phyloP scores from a whole-genome alignment of 2,888 invertebrate genomes.

The Tenthredo mesomela region DNA sequence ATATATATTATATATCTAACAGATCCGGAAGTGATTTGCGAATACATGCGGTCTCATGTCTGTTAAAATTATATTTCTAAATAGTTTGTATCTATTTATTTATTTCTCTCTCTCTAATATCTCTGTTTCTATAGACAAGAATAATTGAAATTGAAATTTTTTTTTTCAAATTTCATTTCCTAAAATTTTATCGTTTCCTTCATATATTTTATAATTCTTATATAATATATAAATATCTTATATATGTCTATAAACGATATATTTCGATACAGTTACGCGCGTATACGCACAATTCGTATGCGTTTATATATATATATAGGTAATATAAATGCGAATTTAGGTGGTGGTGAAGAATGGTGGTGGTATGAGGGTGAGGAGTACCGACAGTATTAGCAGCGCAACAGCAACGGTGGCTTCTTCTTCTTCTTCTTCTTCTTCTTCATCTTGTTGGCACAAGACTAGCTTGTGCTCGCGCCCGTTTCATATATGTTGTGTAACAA shows the following conservation, averaged over 20 bases:
- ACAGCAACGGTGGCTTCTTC: not conserved
- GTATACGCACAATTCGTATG: too few species aligned
- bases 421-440: too few species aligned
- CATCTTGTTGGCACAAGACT: not conserved
- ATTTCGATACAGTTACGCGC: too few species aligned
- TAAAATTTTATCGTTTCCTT: too few species aligned
- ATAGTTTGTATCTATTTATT: not conserved
- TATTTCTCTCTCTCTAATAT: not conserved
- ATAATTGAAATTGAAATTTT: not conserved
- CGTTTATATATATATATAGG: too few species aligned
- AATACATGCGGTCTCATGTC: not conserved
- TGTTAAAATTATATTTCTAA: not conserved
- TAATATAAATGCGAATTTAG: not conserved
- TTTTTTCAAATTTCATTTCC: too few species aligned
- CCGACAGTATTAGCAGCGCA: too few species aligned
- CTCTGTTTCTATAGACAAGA: not conserved
- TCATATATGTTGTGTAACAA: not conserved
- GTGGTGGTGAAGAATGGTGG: not conserved
- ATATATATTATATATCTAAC: not conserved
- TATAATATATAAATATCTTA: too few species aligned
- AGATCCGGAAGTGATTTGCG: constrained; percentile 27
- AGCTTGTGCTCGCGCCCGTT: not conserved
- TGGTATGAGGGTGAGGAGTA: too few species aligned
- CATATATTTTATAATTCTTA: too few species aligned
- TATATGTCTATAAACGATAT: too few species aligned